Conservation (phyloP, 2,888 invertebrate species). For the Polydrusus pterygomalis region DNA sequence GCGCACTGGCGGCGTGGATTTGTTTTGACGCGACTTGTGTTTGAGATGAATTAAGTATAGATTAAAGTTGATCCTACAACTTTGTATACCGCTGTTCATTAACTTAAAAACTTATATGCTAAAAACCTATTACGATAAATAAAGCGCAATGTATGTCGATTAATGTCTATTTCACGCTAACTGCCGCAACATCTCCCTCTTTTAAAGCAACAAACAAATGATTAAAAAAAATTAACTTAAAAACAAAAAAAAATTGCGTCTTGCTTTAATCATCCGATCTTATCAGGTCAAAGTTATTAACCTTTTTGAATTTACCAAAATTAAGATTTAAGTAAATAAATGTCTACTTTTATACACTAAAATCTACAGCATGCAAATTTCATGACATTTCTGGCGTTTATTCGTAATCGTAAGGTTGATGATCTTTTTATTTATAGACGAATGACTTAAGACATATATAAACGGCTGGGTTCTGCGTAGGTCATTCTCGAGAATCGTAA, state of each 20-base stretch:
- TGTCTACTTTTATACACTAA: constrained; percentile 46
- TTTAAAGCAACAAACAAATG: too few species aligned
- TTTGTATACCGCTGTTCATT: too few species aligned
- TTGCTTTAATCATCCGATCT: neutral
- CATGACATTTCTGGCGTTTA: constrained; percentile 46
- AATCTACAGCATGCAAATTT: constrained; percentile 50
- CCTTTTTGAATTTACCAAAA: constrained; percentile 32
- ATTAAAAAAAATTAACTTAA: too few species aligned
- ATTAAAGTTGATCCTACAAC: too few species aligned
- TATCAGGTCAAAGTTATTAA: constrained; percentile 12
- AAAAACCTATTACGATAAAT: too few species aligned
- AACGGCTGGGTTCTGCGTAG: neutral
- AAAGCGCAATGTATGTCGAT: too few species aligned
- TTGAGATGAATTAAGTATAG: too few species aligned
- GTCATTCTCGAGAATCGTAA: constrained; percentile 18
- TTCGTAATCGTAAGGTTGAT: constrained; percentile 27
- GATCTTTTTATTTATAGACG: constrained; percentile 31
- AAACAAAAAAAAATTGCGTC: neutral
- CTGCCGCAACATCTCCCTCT: too few species aligned
- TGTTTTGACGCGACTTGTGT: too few species aligned
- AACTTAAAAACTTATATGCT: too few species aligned
- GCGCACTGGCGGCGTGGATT: too few species aligned
- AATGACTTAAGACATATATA: constrained; percentile 21
- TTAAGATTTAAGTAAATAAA: constrained; percentile 34
- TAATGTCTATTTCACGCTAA: too few species aligned